Base-by-base conservation (phyloP, 1,140 invertebrate genomes). In the Fopius arisanus region DNA sequence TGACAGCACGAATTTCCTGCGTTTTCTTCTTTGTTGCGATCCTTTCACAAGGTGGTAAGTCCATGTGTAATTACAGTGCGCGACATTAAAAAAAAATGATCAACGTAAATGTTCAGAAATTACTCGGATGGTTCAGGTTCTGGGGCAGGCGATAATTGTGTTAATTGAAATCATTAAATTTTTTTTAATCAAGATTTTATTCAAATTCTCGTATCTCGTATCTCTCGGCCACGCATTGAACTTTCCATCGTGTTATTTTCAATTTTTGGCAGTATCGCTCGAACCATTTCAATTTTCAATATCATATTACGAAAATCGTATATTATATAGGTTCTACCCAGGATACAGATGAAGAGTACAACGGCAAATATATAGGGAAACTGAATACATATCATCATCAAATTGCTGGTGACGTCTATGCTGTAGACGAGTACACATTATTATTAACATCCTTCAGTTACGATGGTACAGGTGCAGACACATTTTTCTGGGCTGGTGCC, bases 401-500 rank as follows among this genome's bases (percentile, higher is more conserved):
- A 89, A 95, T 97, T 0, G 91, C 92, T 9, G 96, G 96, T 12
- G 93, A 96, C 77, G 93, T 97, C 10, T 97, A 96, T 88, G 96
- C 96, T 6, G 95, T 97, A 0, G 94, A 98, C 84, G 93, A 96
- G 71, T 94, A 91, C 80, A 97, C 95, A 0, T 87, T 97, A 28
- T 86, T 97, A 0, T 87, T 98, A 48, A 92, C 92, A 14, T 91
- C 92, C 33, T 98, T 98, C 79, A 96, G 92, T 83, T 98, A 97
- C 78, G 96, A 97, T 88, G 96, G 96, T 19, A 94, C 95, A 67
- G 96, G 96, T 7, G 93, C 92, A 26, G 96, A 97, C 82, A 95
- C 95, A 4, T 97, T 96, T 85, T 97, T 98, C 83, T 97, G 95
- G 95, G 94, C 95, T 3, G 96, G 96, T 37, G 91, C 94, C n/a